A percentile compares a stretch with the other conserved stretches of the same genome.
Conservation (phyloP, 2,113 vertebrate species). For the Salminus brasiliensis region DNA sequence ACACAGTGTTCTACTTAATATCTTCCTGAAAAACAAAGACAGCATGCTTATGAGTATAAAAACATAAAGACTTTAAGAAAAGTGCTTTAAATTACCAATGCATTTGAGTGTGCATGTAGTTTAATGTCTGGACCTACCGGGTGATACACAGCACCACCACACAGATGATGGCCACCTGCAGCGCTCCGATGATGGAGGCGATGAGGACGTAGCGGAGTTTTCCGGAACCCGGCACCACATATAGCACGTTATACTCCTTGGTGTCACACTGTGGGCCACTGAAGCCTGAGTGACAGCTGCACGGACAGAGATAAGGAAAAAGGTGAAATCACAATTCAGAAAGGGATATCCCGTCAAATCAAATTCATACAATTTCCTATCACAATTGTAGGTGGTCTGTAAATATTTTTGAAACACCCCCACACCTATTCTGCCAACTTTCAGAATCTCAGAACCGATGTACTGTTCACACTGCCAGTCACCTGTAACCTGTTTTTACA, state of each 20-base stretch:
- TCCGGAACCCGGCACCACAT: constrained; percentile 95
- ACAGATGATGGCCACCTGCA: constrained; percentile 99
- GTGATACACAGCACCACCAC: constrained; percentile 99
- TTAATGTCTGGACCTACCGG: constrained; percentile 79
- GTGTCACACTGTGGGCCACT: constrained; percentile 97
- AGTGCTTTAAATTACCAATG: not conserved
- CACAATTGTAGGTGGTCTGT: no score
- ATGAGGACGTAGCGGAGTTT: constrained; percentile 98
- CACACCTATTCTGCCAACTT: no score
- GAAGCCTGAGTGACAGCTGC: constrained; percentile 95
- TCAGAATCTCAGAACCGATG: no score
- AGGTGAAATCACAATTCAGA: not conserved
- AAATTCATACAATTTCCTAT: no score
- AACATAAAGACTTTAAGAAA: no score
- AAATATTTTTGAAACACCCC: no score
- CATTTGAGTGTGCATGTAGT: not conserved
- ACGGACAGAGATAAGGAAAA: constrained; percentile 36
- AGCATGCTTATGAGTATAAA: no score
- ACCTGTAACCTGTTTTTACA: no score
- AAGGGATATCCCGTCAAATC: no score
- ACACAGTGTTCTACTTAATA: no score
- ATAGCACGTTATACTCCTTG: constrained; percentile 98
- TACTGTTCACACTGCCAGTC: no score
- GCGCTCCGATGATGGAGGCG: constrained; percentile 96
- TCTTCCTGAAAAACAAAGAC: no score